Evolutionary conservation across 2,888 invertebrate genomes (phyloP).

Genomic region (Halictus ligatus): DNA sequence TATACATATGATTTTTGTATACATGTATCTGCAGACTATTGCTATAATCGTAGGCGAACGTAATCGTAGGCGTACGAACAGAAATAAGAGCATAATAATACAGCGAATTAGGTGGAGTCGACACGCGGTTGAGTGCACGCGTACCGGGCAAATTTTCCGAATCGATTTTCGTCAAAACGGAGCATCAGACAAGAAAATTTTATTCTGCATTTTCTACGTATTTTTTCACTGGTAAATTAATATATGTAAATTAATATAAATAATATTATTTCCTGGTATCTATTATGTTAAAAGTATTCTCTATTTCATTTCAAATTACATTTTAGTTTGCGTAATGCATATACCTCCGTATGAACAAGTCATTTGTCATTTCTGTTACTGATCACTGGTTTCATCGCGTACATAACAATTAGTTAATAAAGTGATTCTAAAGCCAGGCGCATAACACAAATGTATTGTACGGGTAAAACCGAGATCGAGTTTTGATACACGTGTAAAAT

Average conservation of each 20-base stretch:
- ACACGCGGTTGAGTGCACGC: not conserved
- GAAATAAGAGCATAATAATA: not conserved
- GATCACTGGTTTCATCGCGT: not conserved
- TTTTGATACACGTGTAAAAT: not conserved
- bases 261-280: not conserved
- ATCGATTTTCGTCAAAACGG: conserved; percentile 1
- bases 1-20: not conserved
- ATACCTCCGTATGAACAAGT: not conserved
- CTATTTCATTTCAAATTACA: not conserved
- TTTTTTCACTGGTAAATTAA: no score
- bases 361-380: not conserved
- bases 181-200: not conserved
- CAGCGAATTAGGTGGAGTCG: not conserved
- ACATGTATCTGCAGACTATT: not conserved
- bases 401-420: not conserved
- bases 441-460: not conserved
- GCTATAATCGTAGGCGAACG: no score
- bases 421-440: not conserved
- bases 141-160: not conserved
- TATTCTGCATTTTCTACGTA: not conserved
- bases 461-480: not conserved
- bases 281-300: not conserved
- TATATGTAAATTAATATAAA: no score
- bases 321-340: not conserved
- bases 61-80: not conserved